phyloP scores from a whole-genome alignment of 2,113 vertebrate species.

The Plecturocebus donacophilus region DNA sequence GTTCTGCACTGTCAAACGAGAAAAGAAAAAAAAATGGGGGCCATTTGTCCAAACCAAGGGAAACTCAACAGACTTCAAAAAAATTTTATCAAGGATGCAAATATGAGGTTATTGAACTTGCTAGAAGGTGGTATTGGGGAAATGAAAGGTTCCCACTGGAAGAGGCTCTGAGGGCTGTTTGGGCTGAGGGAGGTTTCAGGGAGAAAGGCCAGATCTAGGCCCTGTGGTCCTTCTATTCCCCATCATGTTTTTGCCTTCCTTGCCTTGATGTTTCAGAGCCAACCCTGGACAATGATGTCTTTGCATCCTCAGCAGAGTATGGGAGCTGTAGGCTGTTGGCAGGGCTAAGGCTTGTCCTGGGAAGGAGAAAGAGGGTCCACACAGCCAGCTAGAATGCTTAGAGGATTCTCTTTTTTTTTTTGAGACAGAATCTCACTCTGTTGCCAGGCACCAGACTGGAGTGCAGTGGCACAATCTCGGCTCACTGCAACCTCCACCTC shows the following conservation, averaged over 20 bases:
- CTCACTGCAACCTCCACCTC: too few species aligned
- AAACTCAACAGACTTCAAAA: neutral
- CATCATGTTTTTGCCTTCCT: neutral
- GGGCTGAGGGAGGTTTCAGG: neutral
- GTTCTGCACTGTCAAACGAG: neutral
- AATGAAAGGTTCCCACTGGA: neutral
- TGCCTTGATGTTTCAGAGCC: neutral
- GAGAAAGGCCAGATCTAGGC: neutral
- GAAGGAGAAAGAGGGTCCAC: neutral
- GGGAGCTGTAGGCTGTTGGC: neutral
- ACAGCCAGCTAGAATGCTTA: too few species aligned
- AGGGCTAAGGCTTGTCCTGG: neutral
- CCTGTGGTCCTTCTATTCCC: neutral
- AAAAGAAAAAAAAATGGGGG: neutral
- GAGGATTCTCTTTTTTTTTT: neutral
- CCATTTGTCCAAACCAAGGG: slow-evolving; percentile 6
- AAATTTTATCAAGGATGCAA: neutral
- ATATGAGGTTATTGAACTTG: neutral
- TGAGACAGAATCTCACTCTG: too few species aligned
- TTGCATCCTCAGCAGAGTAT: neutral
- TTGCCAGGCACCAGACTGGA: too few species aligned
- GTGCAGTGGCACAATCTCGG: too few species aligned
- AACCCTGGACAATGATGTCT: neutral
- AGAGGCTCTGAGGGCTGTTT: neutral
- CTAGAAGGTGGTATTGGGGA: neutral